Evolutionary conservation across 2,113 vertebrate genomes (phyloP).

Genomic region (Rhea pennata): DNA sequence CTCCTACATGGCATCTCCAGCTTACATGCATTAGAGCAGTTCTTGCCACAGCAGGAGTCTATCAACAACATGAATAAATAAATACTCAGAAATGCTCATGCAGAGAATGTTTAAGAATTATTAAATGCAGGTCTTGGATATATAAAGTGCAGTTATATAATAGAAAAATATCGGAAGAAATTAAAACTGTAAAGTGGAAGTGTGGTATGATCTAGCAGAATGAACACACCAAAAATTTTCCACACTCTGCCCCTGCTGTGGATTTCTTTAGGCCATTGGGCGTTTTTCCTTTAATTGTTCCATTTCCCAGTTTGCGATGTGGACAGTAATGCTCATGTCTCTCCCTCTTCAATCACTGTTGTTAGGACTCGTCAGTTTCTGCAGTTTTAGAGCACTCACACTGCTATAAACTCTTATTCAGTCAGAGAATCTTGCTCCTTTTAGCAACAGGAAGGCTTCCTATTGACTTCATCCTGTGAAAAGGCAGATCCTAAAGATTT

Average conservation of each 20-base stretch:
- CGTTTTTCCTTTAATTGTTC: neutral
- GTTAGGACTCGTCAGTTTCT: neutral
- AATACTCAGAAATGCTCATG: constrained; percentile 9
- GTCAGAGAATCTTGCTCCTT: neutral
- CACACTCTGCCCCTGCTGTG: rapidly evolving
- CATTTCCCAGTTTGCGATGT: neutral
- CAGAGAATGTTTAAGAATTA: constrained; percentile 9
- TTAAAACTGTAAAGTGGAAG: neutral
- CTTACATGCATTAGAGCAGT: neutral
- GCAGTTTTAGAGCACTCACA: neutral
- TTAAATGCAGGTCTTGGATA: neutral
- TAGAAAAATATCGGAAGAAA: neutral
- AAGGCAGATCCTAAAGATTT: neutral
- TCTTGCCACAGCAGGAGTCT: neutral
- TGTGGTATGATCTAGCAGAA: neutral
- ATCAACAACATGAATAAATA: constrained; percentile 50
- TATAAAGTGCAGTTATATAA: constrained; percentile 32
- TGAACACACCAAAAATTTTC: neutral
- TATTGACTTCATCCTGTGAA: neutral
- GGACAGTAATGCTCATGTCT: neutral
- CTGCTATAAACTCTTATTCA: neutral
- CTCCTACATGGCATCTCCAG: neutral
- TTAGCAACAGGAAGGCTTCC: neutral
- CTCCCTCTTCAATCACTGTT: neutral
- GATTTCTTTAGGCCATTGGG: neutral